Evolutionary conservation across 2,888 invertebrate species (phyloP), one percentile per base, ranked within the genome.

Genomic region (Acheta domesticus): DNA sequence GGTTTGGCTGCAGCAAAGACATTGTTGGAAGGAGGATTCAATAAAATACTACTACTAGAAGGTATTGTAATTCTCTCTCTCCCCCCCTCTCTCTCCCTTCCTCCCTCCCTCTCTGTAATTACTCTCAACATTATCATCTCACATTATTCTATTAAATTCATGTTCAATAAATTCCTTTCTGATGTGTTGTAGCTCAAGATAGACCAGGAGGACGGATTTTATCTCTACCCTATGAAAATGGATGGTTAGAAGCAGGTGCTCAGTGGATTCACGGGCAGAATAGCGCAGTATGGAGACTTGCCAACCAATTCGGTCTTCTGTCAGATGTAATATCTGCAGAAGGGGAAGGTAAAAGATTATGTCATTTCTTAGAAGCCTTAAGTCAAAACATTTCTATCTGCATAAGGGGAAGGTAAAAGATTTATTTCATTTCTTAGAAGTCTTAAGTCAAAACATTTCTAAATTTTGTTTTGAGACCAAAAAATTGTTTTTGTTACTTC

Each of bases 191-290:
- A 88, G 89, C 90, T 79, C 87, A 89, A 85, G 85, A 87, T 78
- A 81, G 85, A 82, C 84, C 89, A 21, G 91, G 91, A 48, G 91
- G 91, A 19, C 86, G 91, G 83, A 88, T 91, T 79, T 83, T 85
- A 75, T 89, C 91, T 0, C 81, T 88, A 48, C 82, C 84, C 11
- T 85, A 88, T 82, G 86, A 87, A 77, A 81, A 81, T 80, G 89
- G 88, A 82, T 86, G 89, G 19, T 87, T 94, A 12, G 94, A 95
- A 85, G 84, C 93, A 77, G 94, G 94, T 0, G 94, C 93, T 75
- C 93, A 94, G 83, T 95, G 94, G 94, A 92, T 93, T 80, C 93
- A 94, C 83, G 94, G 94, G 0, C 91, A 93, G 79, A 84, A 85
- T 86, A 90, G 85, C 89, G 88, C 79, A 91, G 93, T 86, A 83